A percentile compares a stretch with the other conserved stretches of the same genome.
These are phyloP conservation scores for Osmerus mordax DNA, from an alignment of 2,113 vertebrate species.

Conservation along the genomic window DNA sequence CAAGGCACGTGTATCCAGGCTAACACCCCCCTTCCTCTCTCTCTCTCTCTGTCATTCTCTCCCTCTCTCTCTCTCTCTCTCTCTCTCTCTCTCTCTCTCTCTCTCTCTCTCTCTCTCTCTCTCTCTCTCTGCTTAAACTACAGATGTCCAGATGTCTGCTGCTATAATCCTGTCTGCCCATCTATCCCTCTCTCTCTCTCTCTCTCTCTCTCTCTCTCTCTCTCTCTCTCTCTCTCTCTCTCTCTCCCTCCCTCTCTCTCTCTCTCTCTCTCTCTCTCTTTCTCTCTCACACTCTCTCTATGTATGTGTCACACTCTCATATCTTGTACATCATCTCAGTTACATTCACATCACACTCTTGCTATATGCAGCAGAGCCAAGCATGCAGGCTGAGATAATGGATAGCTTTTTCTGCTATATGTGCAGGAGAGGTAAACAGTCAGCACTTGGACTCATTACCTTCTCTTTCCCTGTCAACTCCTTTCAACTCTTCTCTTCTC, in stretches of 20 bases:
- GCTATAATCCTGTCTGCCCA: neutral
- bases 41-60: neutral
- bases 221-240: neutral
- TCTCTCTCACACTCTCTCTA: neutral
- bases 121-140: neutral
- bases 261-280: neutral
- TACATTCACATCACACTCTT: too few relatives aligned
- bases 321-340: too few relatives aligned
- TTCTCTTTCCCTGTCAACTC: too few relatives aligned
- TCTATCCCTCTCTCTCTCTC: neutral
- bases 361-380: too few relatives aligned
- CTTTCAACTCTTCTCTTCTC: too few relatives aligned
- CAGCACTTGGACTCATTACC: too few relatives aligned
- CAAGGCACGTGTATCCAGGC: too few relatives aligned
- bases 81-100: neutral
- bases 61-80: too few relatives aligned
- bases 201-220: neutral
- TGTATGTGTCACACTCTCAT: neutral
- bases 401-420: too few relatives aligned
- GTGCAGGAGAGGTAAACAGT: too few relatives aligned
- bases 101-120: neutral
- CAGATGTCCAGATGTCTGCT: too few relatives aligned
- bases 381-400: too few relatives aligned
- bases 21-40: neutral
- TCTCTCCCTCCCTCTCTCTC: neutral